Base-by-base conservation (phyloP, 2,888 invertebrate genomes). In the Papilio protenor region DNA sequence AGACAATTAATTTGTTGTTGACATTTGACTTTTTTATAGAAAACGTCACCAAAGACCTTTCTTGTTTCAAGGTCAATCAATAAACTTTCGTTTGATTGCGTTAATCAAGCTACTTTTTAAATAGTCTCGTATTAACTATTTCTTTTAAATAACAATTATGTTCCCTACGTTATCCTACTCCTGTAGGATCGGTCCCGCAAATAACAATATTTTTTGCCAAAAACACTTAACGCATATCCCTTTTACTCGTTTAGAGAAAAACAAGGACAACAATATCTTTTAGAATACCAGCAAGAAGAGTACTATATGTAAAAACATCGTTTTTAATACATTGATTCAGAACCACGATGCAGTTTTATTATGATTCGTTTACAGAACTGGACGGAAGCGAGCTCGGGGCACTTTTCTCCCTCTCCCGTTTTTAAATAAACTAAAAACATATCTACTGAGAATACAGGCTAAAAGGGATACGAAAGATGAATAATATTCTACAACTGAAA, bases 401-500 rank as follows among this genome's bases (percentile, higher is more conserved):
- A 71, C 77, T 76, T 55, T n/a, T 55, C 18, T 40, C 74, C 61
- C 33, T 14, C 70, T 33, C 77, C 14, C 74, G 74, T 75, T 77
- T 74, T 78, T 75, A 78, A 75, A 78, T 78, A 75, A 78, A 78
- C 75, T 66, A 78, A 75, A 75, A 78, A 66, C 55, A 74, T 75
- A 72, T 33, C 72, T 27, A 45, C 71, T 61, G 70, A 18, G 55
- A 33, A 33, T 66, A 23, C 40, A 66, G 55, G 23, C n/a, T 72
- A 27, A 64, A 76, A 79, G 69, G 55, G 64, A 70, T 66, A 64
- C 64, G 23, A 18, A 75, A 14, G 47, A 64, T 77, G 69, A 73
- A 73, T 70, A 74, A 14, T 14, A 73, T 74, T 74, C 71, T 23
- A 71, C 70, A 71, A 59, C 16, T 40, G 55, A 6, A 77, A 49